These are phyloP conservation scores for Drosophila pseudotalamancana DNA, from an alignment of 2,888 invertebrate genomes.

Conservation along the genomic window DNA sequence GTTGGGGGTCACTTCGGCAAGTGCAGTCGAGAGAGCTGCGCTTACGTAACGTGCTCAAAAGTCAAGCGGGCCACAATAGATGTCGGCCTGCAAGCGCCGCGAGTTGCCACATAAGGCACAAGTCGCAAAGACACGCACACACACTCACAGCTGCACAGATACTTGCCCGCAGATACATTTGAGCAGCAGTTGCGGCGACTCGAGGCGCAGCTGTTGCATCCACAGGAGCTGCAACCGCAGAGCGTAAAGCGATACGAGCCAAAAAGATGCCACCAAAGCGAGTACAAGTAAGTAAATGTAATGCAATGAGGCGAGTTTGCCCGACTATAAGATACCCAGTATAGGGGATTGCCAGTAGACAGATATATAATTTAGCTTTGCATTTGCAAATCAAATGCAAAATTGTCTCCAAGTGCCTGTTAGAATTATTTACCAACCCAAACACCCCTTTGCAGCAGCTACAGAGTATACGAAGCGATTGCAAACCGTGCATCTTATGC, in stretches of 20 bases:
- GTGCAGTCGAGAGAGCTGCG: slow-evolving; percentile 43
- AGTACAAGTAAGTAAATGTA: slow-evolving; percentile 27
- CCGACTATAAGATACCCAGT: neutral
- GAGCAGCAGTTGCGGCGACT: slow-evolving; percentile 55
- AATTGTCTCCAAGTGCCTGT: neutral
- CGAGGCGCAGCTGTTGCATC: slow-evolving; percentile 44
- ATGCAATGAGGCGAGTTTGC: neutral
- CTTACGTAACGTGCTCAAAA: slow-evolving; percentile 74
- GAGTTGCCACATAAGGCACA: slow-evolving; percentile 64
- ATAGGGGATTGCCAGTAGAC: too few species aligned
- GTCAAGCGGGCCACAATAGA: slow-evolving; percentile 66
- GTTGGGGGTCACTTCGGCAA: slow-evolving; percentile 6
- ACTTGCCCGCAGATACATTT: slow-evolving; percentile 28
- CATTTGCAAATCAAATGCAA: neutral
- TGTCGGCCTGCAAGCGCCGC: slow-evolving; percentile 10
- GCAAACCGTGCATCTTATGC: slow-evolving; percentile 13
- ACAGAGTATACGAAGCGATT: slow-evolving; percentile 6
- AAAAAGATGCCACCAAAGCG: slow-evolving; percentile 17
- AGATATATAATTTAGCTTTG: neutral
- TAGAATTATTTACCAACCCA: too few species aligned
- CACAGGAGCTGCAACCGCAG: slow-evolving; percentile 38
- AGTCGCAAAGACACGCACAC: slow-evolving; percentile 3
- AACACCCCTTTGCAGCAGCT: neutral
- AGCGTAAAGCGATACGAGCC: slow-evolving; percentile 49
- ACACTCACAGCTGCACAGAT: neutral